Conservation (phyloP, 1,140 invertebrate genomes). For the Hylaeus anthracinus region DNA sequence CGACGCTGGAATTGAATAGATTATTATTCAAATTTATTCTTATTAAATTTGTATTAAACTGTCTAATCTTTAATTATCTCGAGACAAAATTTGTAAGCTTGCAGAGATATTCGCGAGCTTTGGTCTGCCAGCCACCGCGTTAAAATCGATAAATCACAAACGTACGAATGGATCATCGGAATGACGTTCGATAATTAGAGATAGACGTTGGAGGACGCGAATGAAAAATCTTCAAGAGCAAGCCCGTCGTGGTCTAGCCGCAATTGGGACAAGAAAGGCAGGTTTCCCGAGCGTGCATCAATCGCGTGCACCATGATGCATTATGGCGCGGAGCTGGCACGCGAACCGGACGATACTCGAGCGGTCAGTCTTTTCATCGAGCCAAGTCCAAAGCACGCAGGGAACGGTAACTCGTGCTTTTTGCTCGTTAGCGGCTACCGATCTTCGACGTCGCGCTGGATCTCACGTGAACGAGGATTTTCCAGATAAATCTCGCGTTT, state of each 20-base stretch:
- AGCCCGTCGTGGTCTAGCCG: slow-evolving; percentile 11
- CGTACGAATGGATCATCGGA: no score
- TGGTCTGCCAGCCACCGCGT: no score
- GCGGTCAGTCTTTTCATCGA: slow-evolving; percentile 48
- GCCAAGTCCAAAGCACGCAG: slow-evolving; percentile 40
- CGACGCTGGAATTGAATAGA: no score
- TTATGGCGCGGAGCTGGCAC: slow-evolving; percentile 22
- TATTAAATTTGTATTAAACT: no score
- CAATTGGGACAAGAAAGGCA: slow-evolving; percentile 51
- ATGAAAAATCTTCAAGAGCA: slow-evolving; percentile 3
- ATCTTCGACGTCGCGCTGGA: slow-evolving; percentile 7
- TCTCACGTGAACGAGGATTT: slow-evolving; percentile 35
- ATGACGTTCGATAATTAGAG: neutral
- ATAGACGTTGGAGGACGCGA: neutral
- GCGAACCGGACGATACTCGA: slow-evolving; percentile 32
- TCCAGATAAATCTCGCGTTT: slow-evolving; percentile 23
- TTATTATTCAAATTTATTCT: no score
- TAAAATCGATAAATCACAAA: no score
- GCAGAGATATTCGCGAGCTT: no score
- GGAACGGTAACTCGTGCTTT: slow-evolving; percentile 50
- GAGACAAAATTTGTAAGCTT: no score
- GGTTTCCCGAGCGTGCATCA: slow-evolving; percentile 40
- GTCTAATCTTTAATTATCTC: no score
- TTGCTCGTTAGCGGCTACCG: slow-evolving; percentile 46
- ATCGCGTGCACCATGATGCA: slow-evolving; percentile 38